Evolutionary conservation across 1,140 invertebrate species (phyloP).

Genomic region (Conus betulinus): DNA sequence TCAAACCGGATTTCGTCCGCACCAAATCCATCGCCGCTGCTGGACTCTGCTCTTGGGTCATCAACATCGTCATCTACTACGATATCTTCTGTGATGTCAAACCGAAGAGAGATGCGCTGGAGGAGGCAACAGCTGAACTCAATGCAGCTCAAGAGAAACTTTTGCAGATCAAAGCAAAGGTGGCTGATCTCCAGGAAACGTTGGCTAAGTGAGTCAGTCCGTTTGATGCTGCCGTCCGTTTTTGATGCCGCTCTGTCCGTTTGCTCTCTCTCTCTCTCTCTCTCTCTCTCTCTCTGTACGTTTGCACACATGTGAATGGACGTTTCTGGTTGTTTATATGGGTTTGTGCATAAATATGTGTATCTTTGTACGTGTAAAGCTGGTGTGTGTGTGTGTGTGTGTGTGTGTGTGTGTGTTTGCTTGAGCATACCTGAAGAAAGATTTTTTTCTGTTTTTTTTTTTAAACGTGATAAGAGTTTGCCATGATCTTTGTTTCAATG

Average conservation of each 20-base stretch:
- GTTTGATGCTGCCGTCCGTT: background rate
- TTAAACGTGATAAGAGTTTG: too few species aligned
- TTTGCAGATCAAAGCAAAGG: conserved; percentile 90
- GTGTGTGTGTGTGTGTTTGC: too few species aligned
- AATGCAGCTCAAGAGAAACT: conserved; percentile 92
- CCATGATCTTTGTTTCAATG: too few species aligned
- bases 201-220: conserved; percentile 79
- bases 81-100: conserved; percentile 97
- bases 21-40: conserved; percentile 95
- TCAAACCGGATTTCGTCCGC: conserved; percentile 93
- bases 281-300: background rate
- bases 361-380: background rate
- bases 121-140: conserved; percentile 92
- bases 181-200: conserved; percentile 91
- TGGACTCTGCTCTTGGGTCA: conserved; percentile 93
- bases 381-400: too few species aligned
- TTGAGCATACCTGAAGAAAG: too few species aligned
- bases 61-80: conserved; percentile 93
- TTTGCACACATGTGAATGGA: background rate
- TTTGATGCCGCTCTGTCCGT: too few species aligned
- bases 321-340: background rate
- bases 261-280: too few species aligned
- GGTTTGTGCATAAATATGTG: background rate
- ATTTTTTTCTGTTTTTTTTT: too few species aligned
- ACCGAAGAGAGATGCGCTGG: conserved; percentile 93